These are phyloP conservation scores for Noctilio leporinus DNA, from an alignment of 2,113 vertebrate species.

Conservation along the genomic window DNA sequence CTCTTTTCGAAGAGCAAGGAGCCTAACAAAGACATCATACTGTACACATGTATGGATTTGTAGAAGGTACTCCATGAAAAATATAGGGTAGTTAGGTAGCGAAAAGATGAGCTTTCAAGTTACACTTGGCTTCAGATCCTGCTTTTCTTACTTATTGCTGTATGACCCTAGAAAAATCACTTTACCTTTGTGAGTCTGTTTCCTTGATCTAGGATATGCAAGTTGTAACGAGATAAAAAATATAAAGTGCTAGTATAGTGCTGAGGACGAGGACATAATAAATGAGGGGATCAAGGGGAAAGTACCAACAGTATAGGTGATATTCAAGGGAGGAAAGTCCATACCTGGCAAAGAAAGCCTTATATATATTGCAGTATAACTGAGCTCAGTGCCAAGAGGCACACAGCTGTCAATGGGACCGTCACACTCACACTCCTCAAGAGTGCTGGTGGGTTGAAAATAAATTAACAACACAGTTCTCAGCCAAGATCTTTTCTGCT, in stretches of 20 bases:
- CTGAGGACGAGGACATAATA: not conserved
- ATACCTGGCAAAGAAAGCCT: not conserved
- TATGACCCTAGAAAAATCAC: not conserved
- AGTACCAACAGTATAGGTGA: not conserved
- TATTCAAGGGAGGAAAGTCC: not conserved
- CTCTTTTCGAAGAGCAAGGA: conserved; percentile 16
- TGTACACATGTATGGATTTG: not conserved
- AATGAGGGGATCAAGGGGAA: not conserved
- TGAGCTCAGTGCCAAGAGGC: not conserved
- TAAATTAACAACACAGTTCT: conserved; percentile 11
- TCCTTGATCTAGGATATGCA: not conserved
- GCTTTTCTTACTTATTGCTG: not conserved
- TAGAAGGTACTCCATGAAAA: not conserved
- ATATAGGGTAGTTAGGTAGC: not conserved
- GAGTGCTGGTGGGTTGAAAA: not conserved
- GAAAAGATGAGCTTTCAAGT: not conserved
- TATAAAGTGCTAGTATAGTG: not conserved
- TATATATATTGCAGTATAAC: not conserved
- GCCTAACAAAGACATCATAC: not conserved
- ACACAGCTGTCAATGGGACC: not conserved
- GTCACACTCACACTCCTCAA: not conserved
- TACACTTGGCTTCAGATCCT: not conserved
- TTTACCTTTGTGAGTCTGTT: not conserved
- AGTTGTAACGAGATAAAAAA: not conserved
- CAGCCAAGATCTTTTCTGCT: not conserved